Conservation (phyloP, 2,797 vertebrate genomes). For the Tenualosa thibaudeaui region DNA sequence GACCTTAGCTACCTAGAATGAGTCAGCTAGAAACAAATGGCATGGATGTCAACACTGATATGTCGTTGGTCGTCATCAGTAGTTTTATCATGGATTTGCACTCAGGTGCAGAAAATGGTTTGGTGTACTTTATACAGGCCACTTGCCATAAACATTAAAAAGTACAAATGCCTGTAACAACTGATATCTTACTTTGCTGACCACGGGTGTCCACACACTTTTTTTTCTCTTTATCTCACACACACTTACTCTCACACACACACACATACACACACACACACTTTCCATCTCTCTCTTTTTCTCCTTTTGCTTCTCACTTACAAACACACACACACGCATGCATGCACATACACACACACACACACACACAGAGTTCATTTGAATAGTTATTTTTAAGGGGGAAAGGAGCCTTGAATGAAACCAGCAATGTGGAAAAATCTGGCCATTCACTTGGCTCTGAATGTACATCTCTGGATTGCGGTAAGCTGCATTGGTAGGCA, state of each 20-base stretch:
- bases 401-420: slow-evolving; percentile 90
- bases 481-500: slow-evolving; percentile 97
- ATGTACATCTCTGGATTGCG: slow-evolving; percentile 98
- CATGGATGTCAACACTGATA: background rate
- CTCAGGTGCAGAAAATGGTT: background rate
- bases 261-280: slow-evolving; percentile 42
- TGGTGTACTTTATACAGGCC: background rate
- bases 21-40: background rate
- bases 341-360: slow-evolving; percentile 57
- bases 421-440: slow-evolving; percentile 99
- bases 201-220: slow-evolving; percentile 71
- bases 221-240: slow-evolving; percentile 15
- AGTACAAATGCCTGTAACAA: slow-evolving; percentile 35
- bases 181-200: slow-evolving; percentile 88
- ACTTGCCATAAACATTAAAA: background rate
- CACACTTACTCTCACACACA: slow-evolving; percentile 38
- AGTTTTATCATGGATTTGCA: background rate
- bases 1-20: background rate
- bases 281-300: slow-evolving; percentile 35
- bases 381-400: slow-evolving; percentile 85
- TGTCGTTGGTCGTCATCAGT: background rate
- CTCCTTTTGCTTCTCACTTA: slow-evolving; percentile 6
- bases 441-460: slow-evolving; percentile 94
- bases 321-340: slow-evolving; percentile 48
- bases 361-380: slow-evolving; percentile 91